These are phyloP conservation scores for Helicoverpa zea DNA, from an alignment of 1,140 invertebrate genomes.

Conservation along the genomic window DNA sequence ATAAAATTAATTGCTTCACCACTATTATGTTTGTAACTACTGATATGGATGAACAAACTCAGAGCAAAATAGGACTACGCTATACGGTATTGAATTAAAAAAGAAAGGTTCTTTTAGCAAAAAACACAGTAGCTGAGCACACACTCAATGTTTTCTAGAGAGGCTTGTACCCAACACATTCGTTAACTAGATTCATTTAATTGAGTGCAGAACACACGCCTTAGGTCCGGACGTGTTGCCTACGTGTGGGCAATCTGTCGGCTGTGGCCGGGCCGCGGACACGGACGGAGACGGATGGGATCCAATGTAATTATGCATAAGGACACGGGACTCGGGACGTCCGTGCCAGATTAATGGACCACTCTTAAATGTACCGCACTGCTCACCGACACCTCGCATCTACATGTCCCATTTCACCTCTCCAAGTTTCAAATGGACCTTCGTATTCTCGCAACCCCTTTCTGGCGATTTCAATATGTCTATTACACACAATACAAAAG, in stretches of 20 bases:
- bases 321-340: conserved; percentile 39
- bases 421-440: neutral
- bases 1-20: neutral
- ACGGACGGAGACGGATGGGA: conserved; percentile 41
- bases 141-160: neutral
- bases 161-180: neutral
- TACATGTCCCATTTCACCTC: neutral
- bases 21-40: too few species aligned
- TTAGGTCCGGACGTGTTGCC: neutral
- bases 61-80: too few species aligned
- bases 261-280: conserved; percentile 14
- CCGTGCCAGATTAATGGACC: conserved; percentile 46
- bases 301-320: conserved; percentile 52
- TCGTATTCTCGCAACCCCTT: neutral
- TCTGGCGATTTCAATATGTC: neutral
- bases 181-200: conserved; percentile 29
- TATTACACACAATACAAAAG: neutral
- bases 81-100: too few species aligned
- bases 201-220: conserved; percentile 28
- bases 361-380: conserved; percentile 21
- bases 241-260: neutral
- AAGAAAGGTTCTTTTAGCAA: too few species aligned
- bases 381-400: conserved; percentile 3
- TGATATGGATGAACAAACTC: too few species aligned
- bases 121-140: too few species aligned